Conservation (phyloP, 2,888 invertebrate species). For the Gisinianus flammeolus region DNA sequence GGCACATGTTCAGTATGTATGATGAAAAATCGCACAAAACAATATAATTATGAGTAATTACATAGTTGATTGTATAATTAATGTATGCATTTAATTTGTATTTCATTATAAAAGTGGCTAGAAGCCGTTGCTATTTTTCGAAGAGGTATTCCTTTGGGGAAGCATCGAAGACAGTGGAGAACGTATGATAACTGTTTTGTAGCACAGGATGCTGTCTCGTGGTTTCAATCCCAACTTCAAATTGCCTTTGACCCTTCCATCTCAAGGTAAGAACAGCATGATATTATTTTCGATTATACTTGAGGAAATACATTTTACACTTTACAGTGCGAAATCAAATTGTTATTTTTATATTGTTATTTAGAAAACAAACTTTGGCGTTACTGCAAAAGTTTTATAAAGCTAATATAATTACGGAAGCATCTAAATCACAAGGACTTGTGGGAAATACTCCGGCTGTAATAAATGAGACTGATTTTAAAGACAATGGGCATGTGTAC, state of each 20-base stretch:
- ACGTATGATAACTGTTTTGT: conserved; percentile 53
- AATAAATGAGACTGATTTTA: conserved; percentile 54
- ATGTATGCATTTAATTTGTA: too few species aligned
- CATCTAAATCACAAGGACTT: conserved; percentile 21
- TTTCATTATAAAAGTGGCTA: conserved; percentile 50
- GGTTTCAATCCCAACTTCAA: conserved; percentile 53
- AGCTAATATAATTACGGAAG: conserved; percentile 53
- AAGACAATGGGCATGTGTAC: conserved; percentile 54
- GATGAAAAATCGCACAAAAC: too few species aligned
- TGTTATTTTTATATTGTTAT: too few species aligned
- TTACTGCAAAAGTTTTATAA: conserved; percentile 56
- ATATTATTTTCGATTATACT: too few species aligned
- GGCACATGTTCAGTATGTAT: too few species aligned
- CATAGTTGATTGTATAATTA: too few species aligned
- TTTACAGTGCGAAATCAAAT: too few species aligned
- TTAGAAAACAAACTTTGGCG: conserved; percentile 49
- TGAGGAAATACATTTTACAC: too few species aligned
- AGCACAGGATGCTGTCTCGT: conserved; percentile 52
- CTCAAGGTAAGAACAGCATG: too few species aligned
- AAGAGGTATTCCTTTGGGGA: conserved; percentile 51
- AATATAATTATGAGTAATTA: too few species aligned
- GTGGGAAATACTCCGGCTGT: conserved; percentile 10
- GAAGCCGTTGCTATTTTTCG: conserved; percentile 55
- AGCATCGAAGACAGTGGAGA: conserved; percentile 51
- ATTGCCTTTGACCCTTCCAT: conserved; percentile 49